These are phyloP conservation scores for Hylaeus volcanicus DNA, from an alignment of 1,140 invertebrate genomes.

Conservation along the genomic window DNA sequence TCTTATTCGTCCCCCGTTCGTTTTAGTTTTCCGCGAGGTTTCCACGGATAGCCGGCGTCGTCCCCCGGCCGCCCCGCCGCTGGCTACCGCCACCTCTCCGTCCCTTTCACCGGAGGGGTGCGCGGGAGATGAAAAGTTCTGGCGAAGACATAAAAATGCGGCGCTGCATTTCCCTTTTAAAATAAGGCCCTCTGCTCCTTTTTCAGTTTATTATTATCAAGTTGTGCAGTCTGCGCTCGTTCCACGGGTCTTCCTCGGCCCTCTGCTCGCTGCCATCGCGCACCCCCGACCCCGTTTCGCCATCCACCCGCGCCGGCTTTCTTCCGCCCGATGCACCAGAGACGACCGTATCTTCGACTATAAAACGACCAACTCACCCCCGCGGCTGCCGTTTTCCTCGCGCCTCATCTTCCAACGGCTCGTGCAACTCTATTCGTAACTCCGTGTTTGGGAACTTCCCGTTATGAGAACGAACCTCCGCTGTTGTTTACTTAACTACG, in stretches of 20 bases:
- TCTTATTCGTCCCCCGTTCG: constrained; percentile 50
- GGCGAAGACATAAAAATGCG: constrained; percentile 81
- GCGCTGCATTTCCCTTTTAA: constrained; percentile 81
- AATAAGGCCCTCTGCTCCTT: constrained; percentile 79
- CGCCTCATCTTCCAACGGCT: constrained; percentile 11
- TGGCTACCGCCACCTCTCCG: constrained; percentile 9
- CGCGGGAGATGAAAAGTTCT: constrained; percentile 79
- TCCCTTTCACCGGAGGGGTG: constrained; percentile 40
- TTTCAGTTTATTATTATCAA: constrained; percentile 81
- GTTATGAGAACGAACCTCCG: constrained; percentile 75
- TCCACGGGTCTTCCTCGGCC: constrained; percentile 1
- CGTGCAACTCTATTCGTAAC: constrained; percentile 68
- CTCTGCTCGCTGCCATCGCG: constrained; percentile 17
- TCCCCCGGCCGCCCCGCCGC: constrained; percentile 27
- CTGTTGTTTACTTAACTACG: constrained; percentile 55
- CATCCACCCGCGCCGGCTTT: constrained; percentile 7
- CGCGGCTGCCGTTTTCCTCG: constrained; percentile 11
- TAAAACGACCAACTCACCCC: constrained; percentile 53
- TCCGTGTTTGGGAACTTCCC: constrained; percentile 71
- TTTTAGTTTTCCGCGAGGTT: constrained; percentile 49
- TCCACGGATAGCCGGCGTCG: constrained; percentile 52
- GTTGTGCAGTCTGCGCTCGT: constrained; percentile 66
- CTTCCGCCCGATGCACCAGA: constrained; percentile 20
- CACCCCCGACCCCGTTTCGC: not conserved
- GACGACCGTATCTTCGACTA: constrained; percentile 53